These are phyloP conservation scores for Acrocera orbiculus DNA, from an alignment of 2,888 invertebrate genomes.

Conservation along the genomic window DNA sequence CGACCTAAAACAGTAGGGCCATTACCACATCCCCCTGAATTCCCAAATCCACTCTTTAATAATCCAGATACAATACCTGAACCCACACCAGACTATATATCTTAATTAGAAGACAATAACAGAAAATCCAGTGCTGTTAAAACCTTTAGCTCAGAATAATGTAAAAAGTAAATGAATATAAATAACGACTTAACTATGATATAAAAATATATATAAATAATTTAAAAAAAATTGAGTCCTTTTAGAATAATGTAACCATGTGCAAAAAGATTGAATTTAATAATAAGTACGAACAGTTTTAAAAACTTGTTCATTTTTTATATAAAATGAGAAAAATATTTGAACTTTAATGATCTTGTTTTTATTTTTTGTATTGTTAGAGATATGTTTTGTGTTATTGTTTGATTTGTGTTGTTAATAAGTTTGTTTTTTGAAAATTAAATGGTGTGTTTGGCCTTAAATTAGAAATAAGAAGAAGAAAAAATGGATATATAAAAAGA, in stretches of 20 bases:
- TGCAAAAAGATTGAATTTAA: slow-evolving; percentile 21
- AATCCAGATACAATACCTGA: slow-evolving; percentile 64
- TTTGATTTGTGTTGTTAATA: neutral
- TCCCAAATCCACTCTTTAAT: slow-evolving; percentile 84
- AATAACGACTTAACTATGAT: too few relatives aligned
- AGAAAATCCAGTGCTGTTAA: slow-evolving; percentile 6
- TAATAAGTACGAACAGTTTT: too few relatives aligned
- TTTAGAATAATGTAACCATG: slow-evolving; percentile 14
- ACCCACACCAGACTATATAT: slow-evolving; percentile 65
- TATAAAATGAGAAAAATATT: too few relatives aligned
- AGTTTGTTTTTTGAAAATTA: too few relatives aligned
- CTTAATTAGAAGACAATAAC: slow-evolving; percentile 26
- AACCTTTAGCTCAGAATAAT: too few relatives aligned
- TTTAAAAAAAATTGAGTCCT: slow-evolving; percentile 5
- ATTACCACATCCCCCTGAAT: slow-evolving; percentile 85
- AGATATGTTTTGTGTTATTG: neutral
- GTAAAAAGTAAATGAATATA: slow-evolving; percentile 2
- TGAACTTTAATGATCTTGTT: slow-evolving; percentile 2
- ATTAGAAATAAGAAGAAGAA: too few relatives aligned
- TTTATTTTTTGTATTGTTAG: slow-evolving; percentile 1
- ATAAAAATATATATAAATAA: slow-evolving; percentile 12
- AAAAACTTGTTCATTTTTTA: too few relatives aligned
- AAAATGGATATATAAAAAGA: too few relatives aligned
- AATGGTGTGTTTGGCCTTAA: too few relatives aligned
- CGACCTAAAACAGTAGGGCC: slow-evolving; percentile 76